Evolutionary conservation across 2,888 invertebrate genomes (phyloP), one percentile per base, ranked within the genome.

Genomic region (Andrena marginata): DNA sequence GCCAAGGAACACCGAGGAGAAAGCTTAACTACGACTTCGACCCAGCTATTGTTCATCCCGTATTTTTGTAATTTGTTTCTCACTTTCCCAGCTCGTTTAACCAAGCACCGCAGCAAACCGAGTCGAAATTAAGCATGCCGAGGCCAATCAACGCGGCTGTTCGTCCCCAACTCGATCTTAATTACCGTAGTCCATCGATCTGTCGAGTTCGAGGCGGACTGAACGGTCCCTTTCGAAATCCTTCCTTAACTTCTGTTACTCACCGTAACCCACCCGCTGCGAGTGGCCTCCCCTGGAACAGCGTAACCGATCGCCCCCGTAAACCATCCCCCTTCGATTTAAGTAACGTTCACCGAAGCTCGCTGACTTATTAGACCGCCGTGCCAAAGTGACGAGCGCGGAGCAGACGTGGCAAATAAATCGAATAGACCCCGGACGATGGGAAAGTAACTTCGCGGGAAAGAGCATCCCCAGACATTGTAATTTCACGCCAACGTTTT

Each of bases 251-350:
- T n/a, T 31, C 31, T 6, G 31, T 31, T 64, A 49, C n/a, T 7
- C 23, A 5, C 29, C 23, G n/a, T 67, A 64, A 59, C 56, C 74
- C 73, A 26, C 65, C 48, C 26, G 29, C 10, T 48, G 73, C 76
- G 79, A 86, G 85, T 84, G 85, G 80, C 87, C 78, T 79, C 77
- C 65, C 74, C 76, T 71, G 54, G 65, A 68, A 31, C 20, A 35
- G 78, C 78, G 82, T 5, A 85, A 80, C 76, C 80, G 78, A 85
- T 85, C 78, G 79, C 59, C 68, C 23, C 23, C 56, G 23, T 10
- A 20, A 20, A 56, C 56, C n/a, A 51, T 6, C 51, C 51, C n/a
- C 60, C 62, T 26, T 67, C 70, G 70, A 73, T 80, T 70, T 64
- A 74, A 65, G 80, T 70, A 81, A 80, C 64, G 49, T 73, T 73